A percentile compares a stretch with the other conserved stretches of the same genome.
Conservation (phyloP, 2,113 vertebrate genomes). For the Grammomys dolichurus region DNA sequence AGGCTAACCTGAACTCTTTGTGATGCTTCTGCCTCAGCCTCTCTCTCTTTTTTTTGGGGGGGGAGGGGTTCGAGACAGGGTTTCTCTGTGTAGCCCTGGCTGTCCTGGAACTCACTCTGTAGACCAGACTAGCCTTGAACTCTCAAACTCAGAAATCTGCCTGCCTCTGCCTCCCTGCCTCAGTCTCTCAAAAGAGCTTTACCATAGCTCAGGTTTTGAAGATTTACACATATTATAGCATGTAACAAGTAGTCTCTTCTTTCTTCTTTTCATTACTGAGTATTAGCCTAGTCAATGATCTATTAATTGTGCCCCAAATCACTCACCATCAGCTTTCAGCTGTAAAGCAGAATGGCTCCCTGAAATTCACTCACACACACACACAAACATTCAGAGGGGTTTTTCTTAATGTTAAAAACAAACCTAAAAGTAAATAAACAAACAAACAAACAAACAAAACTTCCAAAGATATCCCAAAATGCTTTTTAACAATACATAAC, state of each 20-base stretch:
- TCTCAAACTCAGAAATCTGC: no score
- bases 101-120: no score
- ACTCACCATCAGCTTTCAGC: not conserved
- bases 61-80: no score
- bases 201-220: not conserved
- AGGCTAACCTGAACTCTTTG: not conserved
- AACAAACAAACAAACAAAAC: not conserved
- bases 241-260: not conserved
- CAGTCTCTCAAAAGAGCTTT: not conserved
- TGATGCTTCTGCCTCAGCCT: not conserved
- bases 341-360: not conserved
- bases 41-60: no score
- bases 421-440: not conserved
- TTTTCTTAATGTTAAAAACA: not conserved
- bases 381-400: no score
- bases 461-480: not conserved
- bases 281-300: not conserved
- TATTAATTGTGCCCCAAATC: not conserved
- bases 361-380: not conserved
- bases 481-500: conserved; percentile 31
- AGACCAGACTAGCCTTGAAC: no score
- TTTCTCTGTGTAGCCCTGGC: no score
- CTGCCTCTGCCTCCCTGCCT: no score
- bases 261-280: not conserved
- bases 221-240: not conserved